phyloP scores from a whole-genome alignment of 2,797 vertebrate genomes.

The Hypotaenidia philippensis region DNA sequence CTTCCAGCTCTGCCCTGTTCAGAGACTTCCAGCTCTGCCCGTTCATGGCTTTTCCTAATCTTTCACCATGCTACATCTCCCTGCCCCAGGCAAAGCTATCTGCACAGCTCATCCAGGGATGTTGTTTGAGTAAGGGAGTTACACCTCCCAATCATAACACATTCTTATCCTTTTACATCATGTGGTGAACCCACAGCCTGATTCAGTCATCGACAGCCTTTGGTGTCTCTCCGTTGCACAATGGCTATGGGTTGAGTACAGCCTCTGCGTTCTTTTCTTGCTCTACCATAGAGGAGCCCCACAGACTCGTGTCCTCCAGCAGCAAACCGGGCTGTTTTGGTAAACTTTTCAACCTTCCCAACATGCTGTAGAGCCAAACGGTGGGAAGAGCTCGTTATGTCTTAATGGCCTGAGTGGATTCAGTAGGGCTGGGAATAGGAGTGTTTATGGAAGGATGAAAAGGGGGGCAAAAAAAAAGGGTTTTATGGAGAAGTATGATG shows the following conservation, averaged over 20 bases:
- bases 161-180: constrained; percentile 14
- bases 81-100: not conserved
- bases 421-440: not conserved
- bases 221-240: not conserved
- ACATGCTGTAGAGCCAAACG: fast-evolving
- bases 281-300: not conserved
- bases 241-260: fast-evolving
- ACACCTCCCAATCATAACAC: not conserved
- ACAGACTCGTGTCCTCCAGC: not conserved
- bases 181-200: not conserved
- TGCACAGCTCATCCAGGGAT: not conserved
- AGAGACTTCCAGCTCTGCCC: not conserved
- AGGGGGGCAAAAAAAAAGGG: not conserved
- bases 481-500: constrained; percentile 38
- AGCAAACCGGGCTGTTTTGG: not conserved
- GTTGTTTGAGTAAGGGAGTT: not conserved
- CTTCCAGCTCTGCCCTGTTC: not conserved
- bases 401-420: constrained; percentile 15
- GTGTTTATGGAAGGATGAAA: constrained; percentile 49
- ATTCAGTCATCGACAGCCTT: not conserved
- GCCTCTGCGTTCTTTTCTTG: not conserved
- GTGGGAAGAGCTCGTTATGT: not conserved
- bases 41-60: not conserved
- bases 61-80: not conserved
- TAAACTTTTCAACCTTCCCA: not conserved